phyloP scores from a whole-genome alignment of 2,888 invertebrate genomes.

The Cantharis rufa region DNA sequence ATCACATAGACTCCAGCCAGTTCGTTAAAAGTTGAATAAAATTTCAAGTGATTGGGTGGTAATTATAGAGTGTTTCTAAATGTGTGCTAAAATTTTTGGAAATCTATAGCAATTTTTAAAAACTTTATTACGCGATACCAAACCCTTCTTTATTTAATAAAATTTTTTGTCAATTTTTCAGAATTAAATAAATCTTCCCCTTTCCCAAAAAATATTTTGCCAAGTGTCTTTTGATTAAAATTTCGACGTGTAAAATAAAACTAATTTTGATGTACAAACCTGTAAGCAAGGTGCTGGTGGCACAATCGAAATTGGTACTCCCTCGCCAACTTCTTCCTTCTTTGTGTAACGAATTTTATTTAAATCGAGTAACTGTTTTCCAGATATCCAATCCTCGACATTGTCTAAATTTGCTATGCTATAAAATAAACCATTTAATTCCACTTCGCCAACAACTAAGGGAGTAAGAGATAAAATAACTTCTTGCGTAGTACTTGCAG shows the following conservation, averaged over 20 bases:
- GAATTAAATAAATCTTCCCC: too few relatives aligned
- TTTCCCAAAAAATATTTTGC: too few relatives aligned
- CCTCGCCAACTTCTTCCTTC: conserved; percentile 57
- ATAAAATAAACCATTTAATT: conserved; percentile 69
- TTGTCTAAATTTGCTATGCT: conserved; percentile 45
- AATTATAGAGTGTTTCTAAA: too few relatives aligned
- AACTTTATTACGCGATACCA: too few relatives aligned
- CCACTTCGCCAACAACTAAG: conserved; percentile 71
- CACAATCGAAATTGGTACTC: conserved; percentile 75
- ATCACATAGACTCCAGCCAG: too few relatives aligned
- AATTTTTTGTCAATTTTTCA: too few relatives aligned
- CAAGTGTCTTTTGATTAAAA: too few relatives aligned
- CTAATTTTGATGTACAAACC: conserved; percentile 56
- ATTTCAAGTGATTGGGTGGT: background rate
- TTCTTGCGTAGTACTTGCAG: conserved; percentile 64
- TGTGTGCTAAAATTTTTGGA: too few relatives aligned
- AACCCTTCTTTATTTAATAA: too few relatives aligned
- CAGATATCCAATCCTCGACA: conserved; percentile 55
- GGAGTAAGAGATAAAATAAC: conserved; percentile 76
- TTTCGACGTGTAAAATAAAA: too few relatives aligned
- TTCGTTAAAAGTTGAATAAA: background rate
- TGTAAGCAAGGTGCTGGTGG: conserved; percentile 82
- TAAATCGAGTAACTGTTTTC: conserved; percentile 64
- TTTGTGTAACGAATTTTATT: conserved; percentile 62
- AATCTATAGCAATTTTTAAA: too few relatives aligned